These are phyloP conservation scores for Oreochromis niloticus DNA, from an alignment of 2,113 vertebrate genomes.

Conservation along the genomic window DNA sequence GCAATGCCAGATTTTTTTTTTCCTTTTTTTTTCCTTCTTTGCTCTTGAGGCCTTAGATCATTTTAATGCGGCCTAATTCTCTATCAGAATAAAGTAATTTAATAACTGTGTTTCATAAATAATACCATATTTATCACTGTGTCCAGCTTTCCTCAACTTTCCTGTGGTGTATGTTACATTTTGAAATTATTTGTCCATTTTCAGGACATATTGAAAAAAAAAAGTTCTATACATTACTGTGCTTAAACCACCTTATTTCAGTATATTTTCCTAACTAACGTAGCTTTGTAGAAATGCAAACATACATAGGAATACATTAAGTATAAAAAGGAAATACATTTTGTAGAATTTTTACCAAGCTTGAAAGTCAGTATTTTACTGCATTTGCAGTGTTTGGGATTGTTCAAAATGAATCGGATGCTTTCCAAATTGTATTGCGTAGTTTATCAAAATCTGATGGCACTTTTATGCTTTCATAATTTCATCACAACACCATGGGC, in stretches of 20 bases:
- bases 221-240: not conserved
- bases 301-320: not conserved
- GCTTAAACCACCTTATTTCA: not conserved
- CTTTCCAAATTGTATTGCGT: not conserved
- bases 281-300: not conserved
- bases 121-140: slow-evolving; percentile 14
- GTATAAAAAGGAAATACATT: not conserved
- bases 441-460: not conserved
- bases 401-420: accelerated
- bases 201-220: not conserved
- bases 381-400: not conserved
- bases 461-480: not conserved
- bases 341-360: not conserved
- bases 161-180: not conserved
- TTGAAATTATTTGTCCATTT: not conserved
- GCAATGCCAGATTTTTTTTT: slow-evolving; percentile 40
- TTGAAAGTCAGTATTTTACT: not conserved
- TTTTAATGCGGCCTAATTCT: slow-evolving; percentile 56
- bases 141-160: not conserved
- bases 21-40: not conserved
- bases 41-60: slow-evolving; percentile 31
- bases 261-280: not conserved
- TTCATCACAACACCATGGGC: not conserved
- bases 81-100: slow-evolving; percentile 21
- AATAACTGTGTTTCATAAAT: slow-evolving; percentile 38